These are phyloP conservation scores for Pandemis cinnamomeana DNA, from an alignment of 2,888 invertebrate genomes.

Conservation along the genomic window DNA sequence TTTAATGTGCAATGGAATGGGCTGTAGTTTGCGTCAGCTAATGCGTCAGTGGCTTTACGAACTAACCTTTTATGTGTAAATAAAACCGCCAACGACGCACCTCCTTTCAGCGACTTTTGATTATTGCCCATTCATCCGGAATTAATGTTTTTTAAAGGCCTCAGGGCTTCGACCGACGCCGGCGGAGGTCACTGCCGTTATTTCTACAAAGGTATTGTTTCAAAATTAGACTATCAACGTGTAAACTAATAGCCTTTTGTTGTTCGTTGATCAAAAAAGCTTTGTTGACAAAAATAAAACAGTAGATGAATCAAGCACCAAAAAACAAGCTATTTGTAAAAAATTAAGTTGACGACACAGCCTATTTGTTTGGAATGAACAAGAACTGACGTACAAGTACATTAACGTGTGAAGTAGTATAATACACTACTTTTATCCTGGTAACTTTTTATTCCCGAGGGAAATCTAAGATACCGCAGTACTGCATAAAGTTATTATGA, in stretches of 20 bases:
- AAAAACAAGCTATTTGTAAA: too few species aligned
- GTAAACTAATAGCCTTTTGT: slow-evolving; percentile 21
- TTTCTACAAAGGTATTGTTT: slow-evolving; percentile 16
- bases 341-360: too few species aligned
- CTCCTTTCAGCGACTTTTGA: slow-evolving; percentile 49
- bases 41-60: slow-evolving; percentile 44
- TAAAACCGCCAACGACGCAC: slow-evolving; percentile 44
- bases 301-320: not conserved
- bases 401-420: not conserved
- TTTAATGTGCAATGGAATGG: not conserved
- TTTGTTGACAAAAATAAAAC: not conserved
- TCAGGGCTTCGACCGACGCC: slow-evolving; percentile 37
- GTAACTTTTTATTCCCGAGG: slow-evolving; percentile 6
- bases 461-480: slow-evolving; percentile 22
- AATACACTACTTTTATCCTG: slow-evolving; percentile 1
- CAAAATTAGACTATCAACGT: slow-evolving; percentile 24
- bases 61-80: slow-evolving; percentile 46
- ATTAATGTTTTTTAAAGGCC: slow-evolving; percentile 55
- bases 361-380: not conserved
- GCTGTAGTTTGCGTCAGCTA: slow-evolving; percentile 18
- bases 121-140: slow-evolving; percentile 59
- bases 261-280: slow-evolving; percentile 4
- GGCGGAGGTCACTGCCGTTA: slow-evolving; percentile 11
- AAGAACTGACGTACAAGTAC: not conserved
- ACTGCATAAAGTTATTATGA: slow-evolving; percentile 26